These are phyloP conservation scores for Xiphydria camelus DNA, from an alignment of 2,888 invertebrate genomes.

Conservation along the genomic window DNA sequence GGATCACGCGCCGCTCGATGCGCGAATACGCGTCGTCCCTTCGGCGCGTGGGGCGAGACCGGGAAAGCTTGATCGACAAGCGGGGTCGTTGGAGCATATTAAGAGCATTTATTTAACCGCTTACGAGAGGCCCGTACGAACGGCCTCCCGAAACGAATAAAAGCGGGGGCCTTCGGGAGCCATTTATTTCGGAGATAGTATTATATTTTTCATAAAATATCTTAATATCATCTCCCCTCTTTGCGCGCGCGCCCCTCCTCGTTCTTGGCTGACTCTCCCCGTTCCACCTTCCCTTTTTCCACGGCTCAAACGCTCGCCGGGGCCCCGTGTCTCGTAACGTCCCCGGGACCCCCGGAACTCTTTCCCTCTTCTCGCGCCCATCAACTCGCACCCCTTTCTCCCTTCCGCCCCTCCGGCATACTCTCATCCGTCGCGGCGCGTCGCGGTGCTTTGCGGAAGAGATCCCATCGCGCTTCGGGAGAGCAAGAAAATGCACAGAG, in stretches of 20 bases:
- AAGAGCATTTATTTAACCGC: conserved; percentile 10
- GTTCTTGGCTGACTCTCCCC: neutral
- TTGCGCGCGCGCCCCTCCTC: neutral
- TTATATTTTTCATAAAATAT: conserved; percentile 18
- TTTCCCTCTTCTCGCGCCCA: neutral
- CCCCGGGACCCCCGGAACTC: neutral
- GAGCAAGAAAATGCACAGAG: neutral
- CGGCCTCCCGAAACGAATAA: neutral
- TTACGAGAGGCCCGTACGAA: neutral
- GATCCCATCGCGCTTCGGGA: neutral
- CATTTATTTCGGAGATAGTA: conserved; percentile 14
- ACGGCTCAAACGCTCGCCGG: too few relatives aligned
- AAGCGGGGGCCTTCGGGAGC: conserved; percentile 5
- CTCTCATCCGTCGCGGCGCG: too few relatives aligned
- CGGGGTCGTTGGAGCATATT: too few relatives aligned
- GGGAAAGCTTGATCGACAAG: too few relatives aligned
- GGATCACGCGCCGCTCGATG: too few relatives aligned
- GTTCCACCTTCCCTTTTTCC: too few relatives aligned
- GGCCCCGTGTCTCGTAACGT: neutral
- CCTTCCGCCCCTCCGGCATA: neutral
- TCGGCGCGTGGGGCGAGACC: too few relatives aligned
- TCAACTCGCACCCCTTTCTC: neutral
- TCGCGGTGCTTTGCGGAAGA: neutral
- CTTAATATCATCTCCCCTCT: conserved; percentile 3
- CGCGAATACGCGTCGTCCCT: too few relatives aligned